Evolutionary conservation across 2,113 vertebrate species (phyloP), one percentile per base, ranked within the genome.

Genomic region (Hippoglossus stenolepis): DNA sequence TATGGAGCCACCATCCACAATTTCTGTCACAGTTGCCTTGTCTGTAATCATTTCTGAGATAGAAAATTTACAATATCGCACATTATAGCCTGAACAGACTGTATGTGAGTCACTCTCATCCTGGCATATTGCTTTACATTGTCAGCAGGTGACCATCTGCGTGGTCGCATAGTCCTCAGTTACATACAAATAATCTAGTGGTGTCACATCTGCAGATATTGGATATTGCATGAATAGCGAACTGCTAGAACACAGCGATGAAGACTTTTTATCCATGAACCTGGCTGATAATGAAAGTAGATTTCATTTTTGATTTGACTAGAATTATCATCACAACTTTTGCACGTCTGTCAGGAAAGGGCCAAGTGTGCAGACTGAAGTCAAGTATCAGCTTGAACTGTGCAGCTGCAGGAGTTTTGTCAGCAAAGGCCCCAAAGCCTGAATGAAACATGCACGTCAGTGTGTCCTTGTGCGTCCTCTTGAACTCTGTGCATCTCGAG

Each of bases 211-310:
- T 49, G 56, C 59, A 73, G 63, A 76, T n/a, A 17, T 24, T 62
- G 47, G 57, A 65, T 65, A 75, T 61, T 71, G 40, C 75, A 75
- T 31, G 65, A 67, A 84, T 31, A 74, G 68, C 65, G 58, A 87
- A 91, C 85, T 88, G 80, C 80, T 88, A 88, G 35, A 90, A 90
- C 88, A 85, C 87, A 86, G 87, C 65, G 2, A 68, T 70, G 18
- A 49, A 82, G 61, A 65, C 59, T n/a, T 81, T 54, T 38, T 62
- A 73, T 66, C 66, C 72, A 64, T 73, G 73, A 60, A 85, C 20
- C n/a, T 64, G 81, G 51, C 62, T 62, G 82, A 69, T 68, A 65
- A 62, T 17, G 35, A n/a, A 47, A 72, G 21, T 3, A 45, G 56
- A 64, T 72, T 62, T 56, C 3, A 7, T 56, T 53, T 73, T 45